Evolutionary conservation across 1,140 invertebrate species (phyloP), one percentile per base, ranked within the genome.

Genomic region (Leucophenga varia): DNA sequence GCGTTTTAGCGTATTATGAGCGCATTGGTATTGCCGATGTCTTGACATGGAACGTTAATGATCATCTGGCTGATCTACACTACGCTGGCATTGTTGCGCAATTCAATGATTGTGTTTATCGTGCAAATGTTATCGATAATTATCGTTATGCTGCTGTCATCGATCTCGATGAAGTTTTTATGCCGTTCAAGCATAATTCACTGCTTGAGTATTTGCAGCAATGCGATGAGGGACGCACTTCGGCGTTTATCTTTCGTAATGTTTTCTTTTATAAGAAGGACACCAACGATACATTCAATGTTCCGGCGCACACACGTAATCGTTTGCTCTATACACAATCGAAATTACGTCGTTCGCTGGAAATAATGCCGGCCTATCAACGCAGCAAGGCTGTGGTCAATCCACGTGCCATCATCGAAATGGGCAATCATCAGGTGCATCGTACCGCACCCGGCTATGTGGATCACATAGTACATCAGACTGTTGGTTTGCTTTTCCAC

Each of bases 371-470:
- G 1, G 78, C 80, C 22, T 77, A 79, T 43, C 70, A 80, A 47
- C 69, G 83, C 4, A 85, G 82, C 39, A 86, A 86, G 61, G 81
- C 80, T 57, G 82, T 86, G 21, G 80, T 81, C 7, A 74, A 80
- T 44, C 76, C 82, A 0, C 64, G 77, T 5, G 55, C 70, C 22
- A 77, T 83, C 2, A 74, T 82, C 2, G 81, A 83, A 56, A 79
- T 84, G 47, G 83, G 84, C 2, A 85, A 85, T 60, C 84, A 86
- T 72, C 79, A 80, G 55, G 77, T 84, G 0, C 84, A 83, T 79
- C 75, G 80, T 22, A 28, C 53, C 9, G 54, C 64, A 0, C 68
- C 60, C 1, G 56, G 58, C 14, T 68, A 51, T 28, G 45, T 59
- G 2, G 70, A 75, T 22, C 54, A 54, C 28, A 47, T 65, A 2